Base-by-base conservation (phyloP, 2,888 invertebrate genomes). In the Eristalis arbustorum region DNA sequence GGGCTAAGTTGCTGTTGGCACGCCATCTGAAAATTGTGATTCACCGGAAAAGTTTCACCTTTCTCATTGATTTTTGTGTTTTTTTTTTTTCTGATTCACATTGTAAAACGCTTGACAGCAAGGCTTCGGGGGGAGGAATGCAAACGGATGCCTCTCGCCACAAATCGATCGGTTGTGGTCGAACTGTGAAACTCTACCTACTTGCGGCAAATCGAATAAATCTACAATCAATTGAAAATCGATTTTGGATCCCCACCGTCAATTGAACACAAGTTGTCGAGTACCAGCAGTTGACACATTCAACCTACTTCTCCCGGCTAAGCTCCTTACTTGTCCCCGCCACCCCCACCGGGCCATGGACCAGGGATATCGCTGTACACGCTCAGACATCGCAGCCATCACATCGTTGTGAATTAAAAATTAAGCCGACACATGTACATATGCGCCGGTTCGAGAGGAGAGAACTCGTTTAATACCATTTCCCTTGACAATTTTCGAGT, bases 21-120 rank as follows among this genome's bases (percentile, higher is more conserved):
- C 85, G 85, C 77, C 68, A 85, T 81, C 77, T 77, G 22, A 71
- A 75, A 85, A 78, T 74, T 85, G 82, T 85, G 85, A 85, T 82
- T 85, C 85, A 85, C 82, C 28, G 85, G 82, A 85, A 85, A 85
- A 85, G 85, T 85, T 85, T 85, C 85, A 82, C 77, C 82, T 85
- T 85, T 85, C 77, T 82, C 82, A 85, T 85, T 82, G 85, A 85
- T 85, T 85, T 85, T 81, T 66, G 25, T 59, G 11, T 34, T 61
- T 23, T 57, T 68, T 22, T 25, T n/a, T n/a, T n/a, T n/a, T n/a
- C 49, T 49, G 49, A 49, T 18, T 6, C n/a, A 6, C n/a, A 18
- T 49, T n/a, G n/a, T 6, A 31, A 42, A 42, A n/a, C 42, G n/a
- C 42, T 42, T 42, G 42, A 4, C 49, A 18, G 18, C 49, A n/a